phyloP scores from a whole-genome alignment of 2,888 invertebrate genomes.

The Eupithecia subfuscata region DNA sequence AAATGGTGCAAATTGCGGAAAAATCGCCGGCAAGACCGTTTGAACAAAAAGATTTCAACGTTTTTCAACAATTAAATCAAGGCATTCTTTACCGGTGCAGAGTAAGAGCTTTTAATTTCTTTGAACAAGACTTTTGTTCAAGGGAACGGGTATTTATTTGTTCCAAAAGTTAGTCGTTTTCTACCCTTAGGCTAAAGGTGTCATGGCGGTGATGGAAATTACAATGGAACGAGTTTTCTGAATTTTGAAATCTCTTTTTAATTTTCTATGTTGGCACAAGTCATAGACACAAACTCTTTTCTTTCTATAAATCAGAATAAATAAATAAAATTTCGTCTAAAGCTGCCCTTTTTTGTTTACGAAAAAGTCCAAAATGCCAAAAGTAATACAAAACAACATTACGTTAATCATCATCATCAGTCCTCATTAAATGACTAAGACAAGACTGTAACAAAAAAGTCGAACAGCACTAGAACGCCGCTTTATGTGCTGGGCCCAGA shows the following conservation, averaged over 20 bases:
- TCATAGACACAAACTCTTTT: neutral
- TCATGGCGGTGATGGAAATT: neutral
- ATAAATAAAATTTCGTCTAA: too few relatives aligned
- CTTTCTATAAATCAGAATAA: too few relatives aligned
- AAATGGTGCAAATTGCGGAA: slow-evolving; percentile 45
- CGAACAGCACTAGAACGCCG: too few relatives aligned
- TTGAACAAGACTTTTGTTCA: slow-evolving; percentile 3
- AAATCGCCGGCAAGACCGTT: slow-evolving; percentile 47
- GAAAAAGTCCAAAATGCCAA: too few relatives aligned
- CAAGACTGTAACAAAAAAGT: too few relatives aligned
- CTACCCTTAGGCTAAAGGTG: neutral
- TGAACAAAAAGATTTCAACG: slow-evolving; percentile 33
- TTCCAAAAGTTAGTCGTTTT: neutral
- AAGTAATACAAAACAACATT: too few relatives aligned
- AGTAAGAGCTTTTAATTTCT: slow-evolving; percentile 21
- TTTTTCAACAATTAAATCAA: slow-evolving; percentile 30
- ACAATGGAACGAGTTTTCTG: neutral
- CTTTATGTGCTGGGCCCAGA: too few relatives aligned
- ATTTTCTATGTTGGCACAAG: neutral
- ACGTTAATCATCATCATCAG: too few relatives aligned
- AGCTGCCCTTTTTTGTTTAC: too few relatives aligned
- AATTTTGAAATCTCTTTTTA: neutral
- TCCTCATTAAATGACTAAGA: too few relatives aligned
- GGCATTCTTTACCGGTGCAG: slow-evolving; percentile 16
- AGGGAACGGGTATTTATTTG: neutral